Percentiles rank a stretch among this genome's conserved stretches.
Conservation (phyloP, 2,797 vertebrate genomes). For the Peromyscus attwateri region DNA sequence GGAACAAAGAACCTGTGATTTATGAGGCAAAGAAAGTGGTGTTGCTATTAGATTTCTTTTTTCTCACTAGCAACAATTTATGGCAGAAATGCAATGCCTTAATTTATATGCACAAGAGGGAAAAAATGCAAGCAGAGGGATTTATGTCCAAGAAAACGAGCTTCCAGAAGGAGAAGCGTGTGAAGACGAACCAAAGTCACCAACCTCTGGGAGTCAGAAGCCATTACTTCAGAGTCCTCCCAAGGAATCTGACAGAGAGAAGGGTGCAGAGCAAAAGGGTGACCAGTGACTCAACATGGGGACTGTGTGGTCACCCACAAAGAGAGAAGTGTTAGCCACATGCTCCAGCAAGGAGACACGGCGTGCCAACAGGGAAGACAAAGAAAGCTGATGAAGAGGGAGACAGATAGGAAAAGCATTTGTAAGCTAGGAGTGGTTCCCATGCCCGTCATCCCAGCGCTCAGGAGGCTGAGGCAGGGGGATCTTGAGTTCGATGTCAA, state of each 20-base stretch:
- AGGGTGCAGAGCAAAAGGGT: not conserved
- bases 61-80: not conserved
- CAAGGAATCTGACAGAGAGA: not conserved
- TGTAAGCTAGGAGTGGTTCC: not conserved
- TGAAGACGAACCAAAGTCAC: not conserved
- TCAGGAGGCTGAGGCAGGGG: not conserved
- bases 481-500: not conserved
- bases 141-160: not conserved
- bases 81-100: not conserved
- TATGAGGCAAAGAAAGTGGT: not conserved
- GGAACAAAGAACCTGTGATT: not conserved
- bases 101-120: not conserved
- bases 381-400: not conserved
- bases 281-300: not conserved
- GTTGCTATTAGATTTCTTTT: not conserved
- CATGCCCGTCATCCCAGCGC: not conserved
- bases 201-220: not conserved
- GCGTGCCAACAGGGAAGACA: no score
- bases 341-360: rapidly evolving
- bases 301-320: not conserved
- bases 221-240: not conserved
- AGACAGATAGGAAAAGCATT: not conserved
- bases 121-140: not conserved
- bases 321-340: not conserved
- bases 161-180: not conserved